Evolutionary conservation across 2,113 vertebrate genomes (phyloP).

Genomic region (Isichthys henryi): DNA sequence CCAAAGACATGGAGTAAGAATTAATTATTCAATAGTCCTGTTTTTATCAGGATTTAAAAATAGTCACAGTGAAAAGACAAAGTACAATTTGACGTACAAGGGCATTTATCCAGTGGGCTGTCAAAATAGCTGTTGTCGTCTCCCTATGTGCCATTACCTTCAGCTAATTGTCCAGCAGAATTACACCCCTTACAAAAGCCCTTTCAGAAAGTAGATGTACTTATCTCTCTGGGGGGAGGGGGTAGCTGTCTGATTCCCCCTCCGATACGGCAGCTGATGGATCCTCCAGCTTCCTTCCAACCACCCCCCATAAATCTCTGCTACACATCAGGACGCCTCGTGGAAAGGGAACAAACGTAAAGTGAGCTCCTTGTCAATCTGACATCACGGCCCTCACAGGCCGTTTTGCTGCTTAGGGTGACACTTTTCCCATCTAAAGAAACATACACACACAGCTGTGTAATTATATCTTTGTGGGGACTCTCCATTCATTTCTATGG

Average conservation of each 20-base stretch:
- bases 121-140: conserved; percentile 10
- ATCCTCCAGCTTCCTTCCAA: background rate
- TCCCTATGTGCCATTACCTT: conserved; percentile 8
- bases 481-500: background rate
- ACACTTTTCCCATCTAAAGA: background rate
- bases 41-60: conserved; percentile 23
- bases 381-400: background rate
- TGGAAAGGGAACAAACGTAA: conserved; percentile 23
- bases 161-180: conserved; percentile 9
- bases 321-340: background rate
- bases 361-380: background rate
- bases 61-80: conserved; percentile 15
- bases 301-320: conserved; percentile 11
- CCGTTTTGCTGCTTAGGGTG: background rate
- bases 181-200: conserved; percentile 9
- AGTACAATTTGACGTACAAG: background rate
- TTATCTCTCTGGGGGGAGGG: conserved; percentile 12
- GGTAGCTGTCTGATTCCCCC: background rate
- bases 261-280: conserved; percentile 13
- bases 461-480: background rate
- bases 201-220: conserved; percentile 8
- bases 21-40: conserved; percentile 22
- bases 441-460: background rate
- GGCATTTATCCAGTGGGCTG: background rate
- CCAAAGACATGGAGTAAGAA: conserved; percentile 5